A percentile compares a stretch with the other conserved stretches of the same genome.
Evolutionary conservation across 2,797 vertebrate genomes (phyloP).

Genomic region (Tapirus indicus): DNA sequence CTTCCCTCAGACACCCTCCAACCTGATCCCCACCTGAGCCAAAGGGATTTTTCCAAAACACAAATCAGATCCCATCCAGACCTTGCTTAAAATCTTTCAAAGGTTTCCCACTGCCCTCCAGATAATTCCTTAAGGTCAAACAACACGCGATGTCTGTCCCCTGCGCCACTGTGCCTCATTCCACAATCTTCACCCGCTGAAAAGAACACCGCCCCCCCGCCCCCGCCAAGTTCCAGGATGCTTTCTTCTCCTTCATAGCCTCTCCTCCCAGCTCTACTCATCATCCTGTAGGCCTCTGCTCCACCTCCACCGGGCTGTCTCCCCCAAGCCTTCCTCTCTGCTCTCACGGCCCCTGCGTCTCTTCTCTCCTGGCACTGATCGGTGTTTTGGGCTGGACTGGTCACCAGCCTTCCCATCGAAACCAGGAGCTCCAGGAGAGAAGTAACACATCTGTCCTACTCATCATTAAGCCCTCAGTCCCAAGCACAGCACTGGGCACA

Average conservation of each 20-base stretch:
- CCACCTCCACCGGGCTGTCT: not conserved
- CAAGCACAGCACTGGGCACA: not conserved
- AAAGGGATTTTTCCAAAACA: constrained; percentile 46
- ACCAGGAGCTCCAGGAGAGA: not conserved
- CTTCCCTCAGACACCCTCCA: not conserved
- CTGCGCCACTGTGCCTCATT: no score
- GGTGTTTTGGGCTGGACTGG: not conserved
- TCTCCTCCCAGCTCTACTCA: not conserved
- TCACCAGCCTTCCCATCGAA: not conserved
- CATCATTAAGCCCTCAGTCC: not conserved
- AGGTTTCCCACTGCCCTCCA: not conserved
- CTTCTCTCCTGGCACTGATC: not conserved
- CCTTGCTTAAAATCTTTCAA: constrained; percentile 23
- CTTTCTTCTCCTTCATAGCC: not conserved
- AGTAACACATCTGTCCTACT: not conserved
- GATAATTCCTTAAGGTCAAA: not conserved
- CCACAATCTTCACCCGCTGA: not conserved
- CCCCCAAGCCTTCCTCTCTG: not conserved
- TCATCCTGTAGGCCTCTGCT: not conserved
- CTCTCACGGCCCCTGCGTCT: accelerated
- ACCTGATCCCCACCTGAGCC: not conserved
- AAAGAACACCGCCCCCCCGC: not conserved
- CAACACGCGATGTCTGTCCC: accelerated
- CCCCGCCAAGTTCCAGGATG: not conserved
- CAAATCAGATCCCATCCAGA: not conserved